phyloP scores from a whole-genome alignment of 1,140 invertebrate species.

The Drosophila tropicalis region DNA sequence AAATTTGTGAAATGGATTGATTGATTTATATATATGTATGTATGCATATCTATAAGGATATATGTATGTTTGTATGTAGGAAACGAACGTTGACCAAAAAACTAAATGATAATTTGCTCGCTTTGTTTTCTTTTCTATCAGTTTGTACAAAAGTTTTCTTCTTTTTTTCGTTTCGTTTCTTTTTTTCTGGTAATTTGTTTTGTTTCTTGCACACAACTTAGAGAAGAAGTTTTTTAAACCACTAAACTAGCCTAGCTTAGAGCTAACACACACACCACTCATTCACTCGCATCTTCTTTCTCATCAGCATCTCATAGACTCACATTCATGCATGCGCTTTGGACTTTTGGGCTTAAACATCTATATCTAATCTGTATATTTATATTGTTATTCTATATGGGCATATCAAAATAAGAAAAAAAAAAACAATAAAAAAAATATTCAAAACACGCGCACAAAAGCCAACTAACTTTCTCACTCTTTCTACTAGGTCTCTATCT shows the following conservation, averaged over 20 bases:
- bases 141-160: slow-evolving; percentile 42
- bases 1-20: not conserved
- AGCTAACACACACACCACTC: slow-evolving; percentile 46
- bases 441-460: not conserved
- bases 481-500: slow-evolving; percentile 18
- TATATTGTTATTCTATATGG: slow-evolving; percentile 59
- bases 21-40: not conserved
- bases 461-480: slow-evolving; percentile 28
- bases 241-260: slow-evolving; percentile 56
- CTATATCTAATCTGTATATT: slow-evolving; percentile 50
- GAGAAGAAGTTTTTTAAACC: slow-evolving; percentile 16
- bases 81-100: slow-evolving; percentile 28
- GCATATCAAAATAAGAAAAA: slow-evolving; percentile 61
- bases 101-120: slow-evolving; percentile 36
- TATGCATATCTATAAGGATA: slow-evolving; percentile 10
- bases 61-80: no score
- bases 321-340: slow-evolving; percentile 68
- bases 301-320: slow-evolving; percentile 31
- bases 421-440: not conserved
- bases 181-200: slow-evolving; percentile 27
- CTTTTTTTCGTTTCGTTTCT: slow-evolving; percentile 48
- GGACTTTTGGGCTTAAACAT: slow-evolving; percentile 70
- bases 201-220: slow-evolving; percentile 30
- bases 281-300: slow-evolving; percentile 16
- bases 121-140: slow-evolving; percentile 32